Base-by-base conservation (phyloP, 2,888 invertebrate genomes). In the Troilus luridus region DNA sequence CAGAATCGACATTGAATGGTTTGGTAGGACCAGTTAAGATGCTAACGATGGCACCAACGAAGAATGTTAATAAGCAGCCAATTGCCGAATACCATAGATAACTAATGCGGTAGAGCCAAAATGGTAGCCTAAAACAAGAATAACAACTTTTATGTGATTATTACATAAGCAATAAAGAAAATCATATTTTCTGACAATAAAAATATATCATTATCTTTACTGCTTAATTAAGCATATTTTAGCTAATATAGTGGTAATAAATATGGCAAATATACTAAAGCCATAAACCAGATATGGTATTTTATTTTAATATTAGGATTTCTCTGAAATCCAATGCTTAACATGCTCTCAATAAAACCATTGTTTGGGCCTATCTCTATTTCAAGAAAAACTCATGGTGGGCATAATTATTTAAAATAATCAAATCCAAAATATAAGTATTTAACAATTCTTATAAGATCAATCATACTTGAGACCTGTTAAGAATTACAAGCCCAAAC, bases 1-100 rank as follows among this genome's bases (percentile, higher is more conserved):
- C 96, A n/a, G 95, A 95, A 92, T 97, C 95, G 0, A 97, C 95
- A 21, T 95, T 95, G 0, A 95, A 94, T 0, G 96, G 96, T 93
- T 96, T 95, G 88, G 96, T 95, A 77, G 95, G 94, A 1, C 96
- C 96, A 0, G 97, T 96, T 41, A 96, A 93, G 58, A 96, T 95
- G n/a, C 98, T 98, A 67, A 96, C 96, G 6, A 96, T 91, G 85
- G 97, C 94, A 0, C 98, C 98, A 19, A 97, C 94, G 19, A 97
- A 93, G 56, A 98, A 94, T 0, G 97, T 98, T 0, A 96, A 94
- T 8, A 96, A 93, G 93, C 97, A 97, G 8, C 98, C 98, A 91
- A 98, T 96, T 90, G 96, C 96, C 12, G 98, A 97, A 94, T 98
- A 98, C 98, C 98, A 98, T 93, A 98, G 95, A 94, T 98, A 98